A percentile compares a stretch with the other conserved stretches of the same genome.
phyloP scores from a whole-genome alignment of 2,888 invertebrate genomes.

The Drosophila anomelani region DNA sequence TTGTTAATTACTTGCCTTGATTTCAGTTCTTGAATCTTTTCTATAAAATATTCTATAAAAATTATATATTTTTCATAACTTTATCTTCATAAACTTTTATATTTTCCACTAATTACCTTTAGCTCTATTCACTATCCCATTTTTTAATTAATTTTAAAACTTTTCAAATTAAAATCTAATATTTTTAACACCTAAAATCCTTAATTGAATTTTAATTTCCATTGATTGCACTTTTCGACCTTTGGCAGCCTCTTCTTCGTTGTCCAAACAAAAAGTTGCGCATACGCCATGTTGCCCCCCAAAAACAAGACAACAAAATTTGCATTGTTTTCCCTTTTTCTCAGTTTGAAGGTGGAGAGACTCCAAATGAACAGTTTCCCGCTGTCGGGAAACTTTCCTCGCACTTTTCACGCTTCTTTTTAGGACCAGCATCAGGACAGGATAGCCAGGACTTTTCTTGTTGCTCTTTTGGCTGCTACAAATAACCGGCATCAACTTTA shows the following conservation, averaged over 20 bases:
- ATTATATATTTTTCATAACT: neutral
- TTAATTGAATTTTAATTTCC: conserved; percentile 47
- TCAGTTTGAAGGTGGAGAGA: neutral
- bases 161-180: conserved; percentile 34
- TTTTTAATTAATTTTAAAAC: neutral
- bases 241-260: neutral
- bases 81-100: no score
- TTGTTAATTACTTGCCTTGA: neutral
- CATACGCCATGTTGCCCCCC: conserved; percentile 49
- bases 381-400: conserved; percentile 59
- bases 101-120: neutral
- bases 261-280: conserved; percentile 32
- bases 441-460: conserved; percentile 38
- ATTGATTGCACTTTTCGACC: conserved; percentile 35
- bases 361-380: conserved; percentile 24
- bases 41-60: neutral
- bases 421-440: conserved; percentile 37
- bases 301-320: conserved; percentile 38
- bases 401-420: conserved; percentile 66
- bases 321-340: conserved; percentile 53
- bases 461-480: conserved; percentile 66
- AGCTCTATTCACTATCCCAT: neutral
- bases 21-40: neutral
- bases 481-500: conserved; percentile 82
- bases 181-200: neutral